A percentile compares a stretch with the other conserved stretches of the same genome.
Conservation (phyloP, 92 coral and sea anemone genomes). For the Umimayanthus chanpuru region DNA sequence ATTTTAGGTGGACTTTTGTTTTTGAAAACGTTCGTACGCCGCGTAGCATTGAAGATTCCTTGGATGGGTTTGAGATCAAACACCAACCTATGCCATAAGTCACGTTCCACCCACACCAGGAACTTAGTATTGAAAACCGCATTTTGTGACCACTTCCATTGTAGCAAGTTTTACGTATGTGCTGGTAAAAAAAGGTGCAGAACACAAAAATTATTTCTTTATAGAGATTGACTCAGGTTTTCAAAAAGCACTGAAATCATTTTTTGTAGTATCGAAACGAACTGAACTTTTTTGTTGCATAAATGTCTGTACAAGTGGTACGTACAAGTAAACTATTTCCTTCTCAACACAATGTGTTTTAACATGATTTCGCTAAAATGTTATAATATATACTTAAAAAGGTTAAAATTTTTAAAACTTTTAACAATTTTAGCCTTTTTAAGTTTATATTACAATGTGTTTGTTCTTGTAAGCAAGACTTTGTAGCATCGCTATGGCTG, state of each 20-base stretch:
- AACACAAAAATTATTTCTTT: too few relatives aligned
- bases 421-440: too few relatives aligned
- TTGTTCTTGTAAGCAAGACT: too few relatives aligned
- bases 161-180: neutral
- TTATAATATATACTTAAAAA: too few relatives aligned
- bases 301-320: neutral
- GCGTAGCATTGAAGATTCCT: neutral
- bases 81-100: neutral
- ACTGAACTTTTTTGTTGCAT: neutral
- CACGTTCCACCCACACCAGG: neutral
- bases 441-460: too few relatives aligned
- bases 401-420: too few relatives aligned
- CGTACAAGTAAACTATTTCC: neutral
- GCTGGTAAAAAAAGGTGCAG: too few relatives aligned
- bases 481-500: too few relatives aligned
- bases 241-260: neutral
- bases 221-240: neutral
- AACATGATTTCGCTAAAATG: too few relatives aligned
- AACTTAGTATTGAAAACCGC: neutral
- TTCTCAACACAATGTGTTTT: neutral
- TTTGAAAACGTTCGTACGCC: neutral
- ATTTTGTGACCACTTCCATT: neutral
- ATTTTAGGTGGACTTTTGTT: neutral
- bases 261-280: neutral
- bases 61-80: neutral